These are phyloP conservation scores for Porites lutea DNA, from an alignment of 64 coral and sea anemone genomes.

Conservation along the genomic window DNA sequence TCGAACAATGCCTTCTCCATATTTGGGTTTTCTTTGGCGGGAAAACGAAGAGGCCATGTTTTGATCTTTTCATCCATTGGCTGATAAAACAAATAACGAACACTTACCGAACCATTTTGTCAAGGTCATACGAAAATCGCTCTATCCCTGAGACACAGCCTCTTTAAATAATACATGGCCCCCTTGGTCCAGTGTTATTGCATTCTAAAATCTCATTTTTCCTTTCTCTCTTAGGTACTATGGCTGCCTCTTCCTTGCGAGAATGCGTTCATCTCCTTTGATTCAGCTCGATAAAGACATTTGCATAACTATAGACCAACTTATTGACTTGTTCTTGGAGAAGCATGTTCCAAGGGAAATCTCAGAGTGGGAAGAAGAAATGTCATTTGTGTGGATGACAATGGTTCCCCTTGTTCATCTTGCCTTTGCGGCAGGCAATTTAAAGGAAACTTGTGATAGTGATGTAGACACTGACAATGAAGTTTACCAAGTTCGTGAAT, in stretches of 20 bases:
- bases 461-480: not conserved
- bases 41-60: no score
- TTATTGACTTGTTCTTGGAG: conserved; percentile 52
- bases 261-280: conserved; percentile 61
- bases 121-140: no score
- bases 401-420: conserved; percentile 46
- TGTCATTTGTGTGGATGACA: conserved; percentile 39
- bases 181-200: no score
- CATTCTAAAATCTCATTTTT: not conserved
- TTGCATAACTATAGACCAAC: conserved; percentile 45
- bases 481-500: not conserved
- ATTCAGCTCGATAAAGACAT: conserved; percentile 23
- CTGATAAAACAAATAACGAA: no score
- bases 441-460: not conserved
- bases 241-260: conserved; percentile 73
- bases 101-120: no score
- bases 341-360: conserved; percentile 49
- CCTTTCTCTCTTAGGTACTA: conserved; percentile 60
- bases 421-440: conserved; percentile 44
- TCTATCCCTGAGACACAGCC: no score
- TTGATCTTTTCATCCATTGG: no score
- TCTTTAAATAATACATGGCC: no score
- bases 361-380: conserved; percentile 41
- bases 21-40: no score
- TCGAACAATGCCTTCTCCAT: no score